Conservation (phyloP, 2,797 vertebrate species). For the Betta splendens region DNA sequence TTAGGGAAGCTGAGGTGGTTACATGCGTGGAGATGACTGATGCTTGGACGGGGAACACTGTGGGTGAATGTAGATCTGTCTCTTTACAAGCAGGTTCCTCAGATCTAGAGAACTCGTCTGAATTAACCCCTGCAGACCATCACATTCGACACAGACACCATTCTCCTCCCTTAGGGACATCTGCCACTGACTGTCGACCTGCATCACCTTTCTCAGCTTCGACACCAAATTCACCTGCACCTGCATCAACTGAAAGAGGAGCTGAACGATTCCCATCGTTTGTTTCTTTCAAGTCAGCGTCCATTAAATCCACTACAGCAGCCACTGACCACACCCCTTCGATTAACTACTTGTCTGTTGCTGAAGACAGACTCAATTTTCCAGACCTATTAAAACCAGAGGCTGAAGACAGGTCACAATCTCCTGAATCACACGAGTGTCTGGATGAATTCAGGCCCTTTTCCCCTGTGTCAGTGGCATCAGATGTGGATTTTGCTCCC, state of each 20-base stretch:
- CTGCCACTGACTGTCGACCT: constrained; percentile 31
- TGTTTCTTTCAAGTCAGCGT: constrained; percentile 45
- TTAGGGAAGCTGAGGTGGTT: constrained; percentile 22
- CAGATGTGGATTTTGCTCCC: too few species aligned
- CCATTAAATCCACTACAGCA: constrained; percentile 34
- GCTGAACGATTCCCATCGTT: constrained; percentile 51
- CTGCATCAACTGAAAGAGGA: constrained; percentile 10
- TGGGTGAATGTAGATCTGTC: constrained; percentile 21
- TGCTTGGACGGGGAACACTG: constrained; percentile 19
- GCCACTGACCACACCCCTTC: constrained; percentile 32
- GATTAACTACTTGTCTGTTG: background rate
- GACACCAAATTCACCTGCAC: constrained; percentile 47
- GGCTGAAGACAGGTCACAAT: constrained; percentile 35
- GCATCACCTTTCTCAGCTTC: constrained; percentile 49
- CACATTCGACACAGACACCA: constrained; percentile 14
- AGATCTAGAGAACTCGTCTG: constrained; percentile 16
- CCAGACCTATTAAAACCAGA: constrained; percentile 36
- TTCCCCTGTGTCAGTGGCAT: constrained; percentile 53
- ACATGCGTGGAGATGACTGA: constrained; percentile 26
- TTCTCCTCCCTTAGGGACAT: constrained; percentile 2
- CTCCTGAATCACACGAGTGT: constrained; percentile 45
- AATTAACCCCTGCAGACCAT: background rate
- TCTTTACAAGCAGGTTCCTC: constrained; percentile 8
- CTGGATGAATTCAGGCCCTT: constrained; percentile 30
- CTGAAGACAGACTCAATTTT: constrained; percentile 28